A percentile compares a stretch with the other conserved stretches of the same genome.
phyloP scores from a whole-genome alignment of 1,140 invertebrate species.

The Cherax destructor region DNA sequence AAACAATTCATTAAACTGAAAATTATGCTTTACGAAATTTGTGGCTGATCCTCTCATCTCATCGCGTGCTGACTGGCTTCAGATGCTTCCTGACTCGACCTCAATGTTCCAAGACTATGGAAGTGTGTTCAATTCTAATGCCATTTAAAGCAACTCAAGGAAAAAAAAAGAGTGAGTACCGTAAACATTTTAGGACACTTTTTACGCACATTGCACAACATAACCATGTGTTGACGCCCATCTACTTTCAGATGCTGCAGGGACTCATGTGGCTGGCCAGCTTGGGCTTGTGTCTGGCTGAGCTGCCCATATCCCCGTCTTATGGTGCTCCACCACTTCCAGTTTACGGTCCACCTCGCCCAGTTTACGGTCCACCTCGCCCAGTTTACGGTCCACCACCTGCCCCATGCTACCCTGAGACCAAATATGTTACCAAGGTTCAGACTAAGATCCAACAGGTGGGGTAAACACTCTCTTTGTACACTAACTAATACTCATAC shows the following conservation, averaged over 20 bases:
- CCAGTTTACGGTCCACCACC: slow-evolving; percentile 13
- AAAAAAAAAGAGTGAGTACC: no score
- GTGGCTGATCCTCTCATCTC: no score
- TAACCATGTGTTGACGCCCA: no score
- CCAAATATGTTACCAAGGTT: slow-evolving; percentile 31
- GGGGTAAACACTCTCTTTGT: not conserved
- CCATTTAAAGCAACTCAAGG: no score
- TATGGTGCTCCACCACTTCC: not conserved
- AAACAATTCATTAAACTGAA: no score
- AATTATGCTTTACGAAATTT: no score
- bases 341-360: not conserved
- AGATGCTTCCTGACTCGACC: no score
- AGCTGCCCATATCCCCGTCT: not conserved
- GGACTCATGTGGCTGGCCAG: not conserved
- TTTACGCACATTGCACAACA: no score
- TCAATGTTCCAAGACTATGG: no score
- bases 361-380: not conserved
- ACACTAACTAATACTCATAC: not conserved
- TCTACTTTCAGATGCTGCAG: slow-evolving; percentile 14
- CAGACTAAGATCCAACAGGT: slow-evolving; percentile 27
- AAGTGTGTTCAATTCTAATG: no score
- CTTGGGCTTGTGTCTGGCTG: slow-evolving; percentile 1
- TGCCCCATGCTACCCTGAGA: slow-evolving; percentile 25
- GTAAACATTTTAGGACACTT: no score
- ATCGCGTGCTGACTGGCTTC: no score